phyloP scores from a whole-genome alignment of 2,888 invertebrate genomes.

The Papilio protenor region DNA sequence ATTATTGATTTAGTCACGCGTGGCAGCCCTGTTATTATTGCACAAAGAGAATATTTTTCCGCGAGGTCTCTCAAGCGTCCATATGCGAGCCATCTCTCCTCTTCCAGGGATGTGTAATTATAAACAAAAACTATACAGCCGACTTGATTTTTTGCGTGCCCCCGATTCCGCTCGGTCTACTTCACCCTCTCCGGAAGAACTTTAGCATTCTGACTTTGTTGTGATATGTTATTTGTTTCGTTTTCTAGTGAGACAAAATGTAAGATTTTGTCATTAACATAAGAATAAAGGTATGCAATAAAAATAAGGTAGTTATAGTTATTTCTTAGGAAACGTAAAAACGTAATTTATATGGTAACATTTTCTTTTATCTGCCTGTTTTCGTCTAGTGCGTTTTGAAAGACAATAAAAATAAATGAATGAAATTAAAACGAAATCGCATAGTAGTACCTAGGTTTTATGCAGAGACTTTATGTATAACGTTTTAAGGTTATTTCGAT shows the following conservation, averaged over 20 bases:
- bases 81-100: conserved; percentile 68
- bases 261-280: too few relatives aligned
- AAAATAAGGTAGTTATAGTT: too few relatives aligned
- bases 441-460: neutral
- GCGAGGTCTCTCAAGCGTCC: conserved; percentile 72
- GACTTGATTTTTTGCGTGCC: conserved; percentile 62
- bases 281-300: too few relatives aligned
- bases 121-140: conserved; percentile 72
- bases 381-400: neutral
- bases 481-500: conserved; percentile 24
- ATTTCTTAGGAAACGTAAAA: neutral
- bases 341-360: neutral
- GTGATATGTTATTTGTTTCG: conserved; percentile 3
- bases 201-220: conserved; percentile 19
- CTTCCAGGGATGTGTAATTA: conserved; percentile 60
- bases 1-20: conserved; percentile 14
- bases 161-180: conserved; percentile 53
- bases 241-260: neutral
- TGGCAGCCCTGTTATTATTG: conserved; percentile 77
- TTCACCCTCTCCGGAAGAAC: conserved; percentile 39
- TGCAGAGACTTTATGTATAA: neutral
- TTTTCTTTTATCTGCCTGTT: neutral
- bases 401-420: neutral
- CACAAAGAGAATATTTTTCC: conserved; percentile 74
- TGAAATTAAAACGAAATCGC: neutral